Percentiles rank a stretch among this genome's conserved stretches.
phyloP scores from a whole-genome alignment of 2,888 invertebrate species.

The Julus scandinavius region DNA sequence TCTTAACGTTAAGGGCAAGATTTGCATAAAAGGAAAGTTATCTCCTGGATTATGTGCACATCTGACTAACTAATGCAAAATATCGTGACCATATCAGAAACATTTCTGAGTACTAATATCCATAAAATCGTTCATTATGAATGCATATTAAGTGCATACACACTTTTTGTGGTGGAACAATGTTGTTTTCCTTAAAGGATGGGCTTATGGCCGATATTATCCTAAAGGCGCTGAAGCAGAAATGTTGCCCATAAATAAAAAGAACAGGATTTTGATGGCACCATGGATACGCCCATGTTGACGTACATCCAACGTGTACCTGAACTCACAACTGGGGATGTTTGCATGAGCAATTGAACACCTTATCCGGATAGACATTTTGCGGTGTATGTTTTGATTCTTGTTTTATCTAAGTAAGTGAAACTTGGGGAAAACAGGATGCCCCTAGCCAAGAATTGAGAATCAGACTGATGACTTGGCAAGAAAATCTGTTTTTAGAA shows the following conservation, averaged over 20 bases:
- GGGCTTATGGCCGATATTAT: background rate
- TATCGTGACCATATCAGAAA: background rate
- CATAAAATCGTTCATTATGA: background rate
- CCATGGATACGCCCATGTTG: conserved; percentile 13
- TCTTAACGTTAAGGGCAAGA: too few relatives aligned
- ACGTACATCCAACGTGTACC: background rate
- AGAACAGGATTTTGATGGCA: background rate
- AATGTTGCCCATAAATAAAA: background rate
- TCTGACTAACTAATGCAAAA: background rate
- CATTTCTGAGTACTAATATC: background rate
- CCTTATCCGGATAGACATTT: background rate
- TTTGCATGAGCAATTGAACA: background rate
- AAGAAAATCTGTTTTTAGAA: background rate
- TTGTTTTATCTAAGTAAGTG: background rate
- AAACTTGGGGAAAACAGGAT: background rate
- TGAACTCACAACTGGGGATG: background rate
- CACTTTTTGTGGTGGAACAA: background rate
- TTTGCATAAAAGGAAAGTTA: background rate
- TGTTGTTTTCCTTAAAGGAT: conserved; percentile 23
- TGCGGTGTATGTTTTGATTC: background rate
- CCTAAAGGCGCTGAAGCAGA: background rate
- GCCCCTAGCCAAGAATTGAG: background rate
- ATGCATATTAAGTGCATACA: background rate
- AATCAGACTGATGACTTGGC: background rate
- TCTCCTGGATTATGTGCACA: background rate